A percentile compares a stretch with the other conserved stretches of the same genome.
phyloP scores from a whole-genome alignment of 2,888 invertebrate species.

The Leptodirus hochenwartii region DNA sequence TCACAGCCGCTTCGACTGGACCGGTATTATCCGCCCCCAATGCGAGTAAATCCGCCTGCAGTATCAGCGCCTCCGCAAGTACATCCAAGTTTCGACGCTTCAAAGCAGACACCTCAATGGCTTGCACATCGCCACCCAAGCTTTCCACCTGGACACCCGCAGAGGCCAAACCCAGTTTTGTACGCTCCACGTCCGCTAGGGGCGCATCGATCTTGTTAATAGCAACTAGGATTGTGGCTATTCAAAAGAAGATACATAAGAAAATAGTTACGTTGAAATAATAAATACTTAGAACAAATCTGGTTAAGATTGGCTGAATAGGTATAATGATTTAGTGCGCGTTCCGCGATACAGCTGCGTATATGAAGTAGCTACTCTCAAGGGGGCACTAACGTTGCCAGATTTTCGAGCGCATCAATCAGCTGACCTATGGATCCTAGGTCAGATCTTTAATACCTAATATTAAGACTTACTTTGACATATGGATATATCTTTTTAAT shows the following conservation, averaged over 20 bases:
- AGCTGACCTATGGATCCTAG: too few species aligned
- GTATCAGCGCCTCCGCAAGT: conserved; percentile 65
- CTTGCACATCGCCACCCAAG: conserved; percentile 81
- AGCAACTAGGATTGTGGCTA: conserved; percentile 91
- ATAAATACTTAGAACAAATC: conserved; percentile 2
- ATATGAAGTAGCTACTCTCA: conserved; percentile 1
- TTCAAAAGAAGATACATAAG: conserved; percentile 31
- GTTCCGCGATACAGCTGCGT: too few species aligned
- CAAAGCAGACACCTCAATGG: conserved; percentile 80
- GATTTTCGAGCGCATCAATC: too few species aligned
- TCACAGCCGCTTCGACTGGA: conserved; percentile 70
- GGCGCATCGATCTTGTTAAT: conserved; percentile 97
- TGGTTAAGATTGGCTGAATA: conserved; percentile 7
- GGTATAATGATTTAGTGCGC: too few species aligned
- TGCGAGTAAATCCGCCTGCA: conserved; percentile 78
- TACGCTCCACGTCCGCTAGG: conserved; percentile 69
- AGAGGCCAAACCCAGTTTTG: conserved; percentile 55
- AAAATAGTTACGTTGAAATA: conserved; percentile 2
- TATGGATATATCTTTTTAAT: too few species aligned
- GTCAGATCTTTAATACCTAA: too few species aligned
- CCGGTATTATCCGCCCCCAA: conserved; percentile 70
- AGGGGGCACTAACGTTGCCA: too few species aligned
- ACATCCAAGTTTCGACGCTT: conserved; percentile 59
- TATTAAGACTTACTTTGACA: too few species aligned
- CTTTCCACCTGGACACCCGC: conserved; percentile 66